phyloP scores from a whole-genome alignment of 2,888 invertebrate genomes.

The Eilema depressum region DNA sequence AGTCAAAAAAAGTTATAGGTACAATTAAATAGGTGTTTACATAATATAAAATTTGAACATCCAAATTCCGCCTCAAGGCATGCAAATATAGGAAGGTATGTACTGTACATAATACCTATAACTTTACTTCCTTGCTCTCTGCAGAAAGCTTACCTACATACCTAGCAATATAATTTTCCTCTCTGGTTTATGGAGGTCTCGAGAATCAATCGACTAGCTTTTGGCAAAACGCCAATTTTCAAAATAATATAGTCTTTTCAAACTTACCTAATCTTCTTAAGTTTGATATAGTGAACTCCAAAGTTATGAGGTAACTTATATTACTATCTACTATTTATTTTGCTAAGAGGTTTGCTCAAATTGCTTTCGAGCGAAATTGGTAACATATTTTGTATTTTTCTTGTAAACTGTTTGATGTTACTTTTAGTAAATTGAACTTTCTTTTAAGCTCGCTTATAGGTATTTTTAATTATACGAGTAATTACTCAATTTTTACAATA shows the following conservation, averaged over 20 bases:
- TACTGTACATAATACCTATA: too few species aligned
- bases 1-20: constrained; percentile 1
- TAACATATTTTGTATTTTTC: constrained; percentile 47
- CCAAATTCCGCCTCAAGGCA: too few species aligned
- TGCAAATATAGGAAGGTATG: too few species aligned
- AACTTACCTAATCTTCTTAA: constrained; percentile 83
- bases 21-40: constrained; percentile 22
- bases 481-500: neutral
- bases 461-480: neutral
- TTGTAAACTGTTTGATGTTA: constrained; percentile 22
- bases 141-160: constrained; percentile 37
- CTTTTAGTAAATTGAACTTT: neutral
- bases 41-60: too few species aligned
- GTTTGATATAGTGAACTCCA: constrained; percentile 76
- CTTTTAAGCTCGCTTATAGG: too few species aligned
- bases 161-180: constrained; percentile 54
- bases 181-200: constrained; percentile 53
- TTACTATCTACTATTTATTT: constrained; percentile 80
- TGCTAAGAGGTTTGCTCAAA: constrained; percentile 75
- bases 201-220: constrained; percentile 57
- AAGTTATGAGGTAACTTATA: constrained; percentile 71
- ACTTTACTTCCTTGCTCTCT: neutral
- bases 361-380: constrained; percentile 59
- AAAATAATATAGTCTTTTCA: constrained; percentile 69
- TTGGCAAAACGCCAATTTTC: constrained; percentile 72